Evolutionary conservation across 2,113 vertebrate genomes (phyloP).

Genomic region (Sorex araneus): DNA sequence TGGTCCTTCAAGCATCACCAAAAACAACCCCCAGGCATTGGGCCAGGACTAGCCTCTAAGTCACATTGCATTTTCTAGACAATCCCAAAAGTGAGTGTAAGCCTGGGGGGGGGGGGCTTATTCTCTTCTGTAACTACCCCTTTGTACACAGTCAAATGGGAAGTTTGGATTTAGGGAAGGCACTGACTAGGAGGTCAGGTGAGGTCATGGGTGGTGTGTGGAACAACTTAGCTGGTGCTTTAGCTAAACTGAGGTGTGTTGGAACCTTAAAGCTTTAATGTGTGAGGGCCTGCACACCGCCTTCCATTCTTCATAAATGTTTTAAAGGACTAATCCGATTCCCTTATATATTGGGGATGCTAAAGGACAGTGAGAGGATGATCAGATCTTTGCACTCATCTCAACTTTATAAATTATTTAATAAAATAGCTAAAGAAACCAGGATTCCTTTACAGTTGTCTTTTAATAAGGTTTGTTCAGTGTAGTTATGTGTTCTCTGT

Average conservation of each 20-base stretch:
- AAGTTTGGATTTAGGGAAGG: slow-evolving; percentile 1
- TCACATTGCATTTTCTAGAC: neutral
- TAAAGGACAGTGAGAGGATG: slow-evolving; percentile 25
- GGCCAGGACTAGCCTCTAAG: no score
- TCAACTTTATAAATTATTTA: slow-evolving; percentile 71
- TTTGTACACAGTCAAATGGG: neutral
- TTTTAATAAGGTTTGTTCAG: slow-evolving; percentile 13
- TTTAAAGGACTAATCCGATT: neutral
- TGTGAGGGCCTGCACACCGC: neutral
- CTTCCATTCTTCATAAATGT: neutral
- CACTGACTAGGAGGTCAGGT: neutral
- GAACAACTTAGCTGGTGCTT: neutral
- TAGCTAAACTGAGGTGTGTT: neutral
- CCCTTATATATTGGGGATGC: neutral
- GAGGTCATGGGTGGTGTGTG: neutral
- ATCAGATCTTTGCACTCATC: slow-evolving; percentile 25
- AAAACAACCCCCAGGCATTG: no score
- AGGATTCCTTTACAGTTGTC: neutral
- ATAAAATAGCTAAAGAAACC: slow-evolving; percentile 67
- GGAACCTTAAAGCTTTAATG: neutral
- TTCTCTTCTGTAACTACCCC: neutral
- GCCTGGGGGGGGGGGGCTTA: neutral
- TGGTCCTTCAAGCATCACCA: no score
- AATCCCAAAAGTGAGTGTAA: slow-evolving; percentile 29
- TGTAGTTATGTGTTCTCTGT: neutral